phyloP scores from a whole-genome alignment of 2,797 vertebrate genomes.

The Phoeniculus purpureus region DNA sequence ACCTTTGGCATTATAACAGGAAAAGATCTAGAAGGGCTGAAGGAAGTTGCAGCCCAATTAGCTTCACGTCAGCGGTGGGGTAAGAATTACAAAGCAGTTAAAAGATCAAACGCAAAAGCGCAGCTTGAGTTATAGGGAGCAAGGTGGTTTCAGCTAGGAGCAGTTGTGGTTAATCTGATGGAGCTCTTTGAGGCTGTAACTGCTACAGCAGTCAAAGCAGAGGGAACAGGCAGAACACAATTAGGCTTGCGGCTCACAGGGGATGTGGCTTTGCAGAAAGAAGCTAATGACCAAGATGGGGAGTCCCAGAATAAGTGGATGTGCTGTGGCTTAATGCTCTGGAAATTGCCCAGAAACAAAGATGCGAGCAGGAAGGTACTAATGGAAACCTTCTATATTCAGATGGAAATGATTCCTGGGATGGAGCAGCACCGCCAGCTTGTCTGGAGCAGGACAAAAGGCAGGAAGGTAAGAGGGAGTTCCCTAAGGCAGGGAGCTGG shows the following conservation, averaged over 20 bases:
- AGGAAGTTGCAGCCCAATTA: slow-evolving; percentile 52
- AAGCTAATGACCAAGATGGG: slow-evolving; percentile 59
- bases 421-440: neutral
- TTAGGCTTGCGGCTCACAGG: slow-evolving; percentile 35
- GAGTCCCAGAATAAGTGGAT: slow-evolving; percentile 56
- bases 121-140: slow-evolving; percentile 47
- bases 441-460: slow-evolving; percentile 33
- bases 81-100: slow-evolving; percentile 41
- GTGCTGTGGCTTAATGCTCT: slow-evolving; percentile 38
- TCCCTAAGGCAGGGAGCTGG: neutral
- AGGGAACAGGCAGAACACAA: slow-evolving; percentile 52
- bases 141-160: slow-evolving; percentile 34
- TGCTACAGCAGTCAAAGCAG: slow-evolving; percentile 38
- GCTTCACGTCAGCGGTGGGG: slow-evolving; percentile 2
- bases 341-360: slow-evolving; percentile 62
- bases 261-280: slow-evolving; percentile 54
- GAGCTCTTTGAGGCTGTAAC: slow-evolving; percentile 58
- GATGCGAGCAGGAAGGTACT: slow-evolving; percentile 33
- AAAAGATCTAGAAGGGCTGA: slow-evolving; percentile 22
- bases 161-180: slow-evolving; percentile 46
- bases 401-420: slow-evolving; percentile 19
- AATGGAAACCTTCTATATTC: neutral
- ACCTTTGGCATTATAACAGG: neutral
- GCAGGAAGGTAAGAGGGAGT: neutral
- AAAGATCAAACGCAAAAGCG: slow-evolving; percentile 59